Percentiles rank a stretch among this genome's conserved stretches.
Conservation (phyloP, 2,113 vertebrate genomes). For the Cranoglanis bouderius region DNA sequence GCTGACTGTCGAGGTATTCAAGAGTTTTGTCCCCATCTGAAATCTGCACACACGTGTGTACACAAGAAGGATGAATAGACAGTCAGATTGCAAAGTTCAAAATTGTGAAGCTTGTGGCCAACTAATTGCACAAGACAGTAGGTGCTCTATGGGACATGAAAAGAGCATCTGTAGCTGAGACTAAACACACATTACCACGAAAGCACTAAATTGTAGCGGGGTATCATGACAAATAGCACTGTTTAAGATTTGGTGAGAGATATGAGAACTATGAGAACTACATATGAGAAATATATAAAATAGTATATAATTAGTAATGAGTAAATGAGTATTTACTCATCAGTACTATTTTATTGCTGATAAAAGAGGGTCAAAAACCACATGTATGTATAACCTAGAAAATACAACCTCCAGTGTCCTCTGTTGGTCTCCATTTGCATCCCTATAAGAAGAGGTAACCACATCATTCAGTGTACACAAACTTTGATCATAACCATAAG, state of each 20-base stretch:
- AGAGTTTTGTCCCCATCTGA: not conserved
- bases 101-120: not conserved
- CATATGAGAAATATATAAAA: not conserved
- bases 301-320: too few relatives aligned
- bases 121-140: not conserved
- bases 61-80: not conserved
- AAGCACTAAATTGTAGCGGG: not conserved
- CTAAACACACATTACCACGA: not conserved
- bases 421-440: not conserved
- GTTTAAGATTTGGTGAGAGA: not conserved
- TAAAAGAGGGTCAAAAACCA: not conserved
- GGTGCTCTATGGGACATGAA: not conserved
- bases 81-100: not conserved
- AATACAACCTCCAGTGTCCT: not conserved
- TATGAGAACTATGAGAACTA: not conserved
- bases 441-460: not conserved
- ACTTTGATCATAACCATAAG: not conserved
- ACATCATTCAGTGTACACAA: not conserved
- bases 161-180: not conserved
- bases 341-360: not conserved
- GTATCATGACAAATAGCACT: not conserved
- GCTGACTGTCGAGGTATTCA: not conserved
- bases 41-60: not conserved
- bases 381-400: not conserved
- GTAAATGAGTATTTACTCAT: too few relatives aligned